These are phyloP conservation scores for Cuculus canorus DNA, from an alignment of 2,797 vertebrate genomes.

Conservation along the genomic window DNA sequence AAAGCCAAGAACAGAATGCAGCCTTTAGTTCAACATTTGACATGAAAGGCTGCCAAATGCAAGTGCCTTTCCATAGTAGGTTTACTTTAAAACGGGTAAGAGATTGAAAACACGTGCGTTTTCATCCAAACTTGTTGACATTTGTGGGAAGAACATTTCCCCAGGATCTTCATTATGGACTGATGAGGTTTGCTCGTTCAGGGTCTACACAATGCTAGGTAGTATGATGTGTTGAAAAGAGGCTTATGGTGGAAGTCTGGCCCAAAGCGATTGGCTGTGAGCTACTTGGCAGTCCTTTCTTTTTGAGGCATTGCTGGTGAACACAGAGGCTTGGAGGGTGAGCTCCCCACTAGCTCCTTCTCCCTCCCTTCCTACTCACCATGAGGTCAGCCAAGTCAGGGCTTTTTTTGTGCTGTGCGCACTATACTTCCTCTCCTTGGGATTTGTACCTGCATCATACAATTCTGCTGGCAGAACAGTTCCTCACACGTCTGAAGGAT, in stretches of 20 bases:
- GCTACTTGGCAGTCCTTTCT: slow-evolving; percentile 12
- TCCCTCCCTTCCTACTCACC: neutral
- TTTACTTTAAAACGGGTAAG: neutral
- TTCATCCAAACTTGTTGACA: neutral
- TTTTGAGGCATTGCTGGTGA: neutral
- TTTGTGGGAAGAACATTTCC: slow-evolving; percentile 30
- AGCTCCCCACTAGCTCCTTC: neutral
- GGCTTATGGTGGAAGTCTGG: neutral
- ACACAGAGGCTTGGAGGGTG: neutral
- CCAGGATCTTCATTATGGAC: slow-evolving; percentile 9
- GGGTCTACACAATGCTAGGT: neutral
- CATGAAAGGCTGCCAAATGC: slow-evolving; percentile 6
- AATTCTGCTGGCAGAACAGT: slow-evolving; percentile 33
- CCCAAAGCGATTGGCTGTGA: neutral
- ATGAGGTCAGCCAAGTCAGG: neutral
- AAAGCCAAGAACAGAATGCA: slow-evolving; percentile 13
- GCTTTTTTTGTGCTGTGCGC: neutral
- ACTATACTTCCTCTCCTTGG: neutral
- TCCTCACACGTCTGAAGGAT: slow-evolving; percentile 28
- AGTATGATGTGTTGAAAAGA: neutral
- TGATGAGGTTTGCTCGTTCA: neutral
- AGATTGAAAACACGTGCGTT: slow-evolving; percentile 27
- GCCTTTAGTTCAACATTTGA: slow-evolving; percentile 19
- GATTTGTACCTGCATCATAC: slow-evolving; percentile 13
- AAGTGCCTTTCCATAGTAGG: slow-evolving; percentile 1